phyloP scores from a whole-genome alignment of 2,113 vertebrate species.

The Dicentrarchus labrax region DNA sequence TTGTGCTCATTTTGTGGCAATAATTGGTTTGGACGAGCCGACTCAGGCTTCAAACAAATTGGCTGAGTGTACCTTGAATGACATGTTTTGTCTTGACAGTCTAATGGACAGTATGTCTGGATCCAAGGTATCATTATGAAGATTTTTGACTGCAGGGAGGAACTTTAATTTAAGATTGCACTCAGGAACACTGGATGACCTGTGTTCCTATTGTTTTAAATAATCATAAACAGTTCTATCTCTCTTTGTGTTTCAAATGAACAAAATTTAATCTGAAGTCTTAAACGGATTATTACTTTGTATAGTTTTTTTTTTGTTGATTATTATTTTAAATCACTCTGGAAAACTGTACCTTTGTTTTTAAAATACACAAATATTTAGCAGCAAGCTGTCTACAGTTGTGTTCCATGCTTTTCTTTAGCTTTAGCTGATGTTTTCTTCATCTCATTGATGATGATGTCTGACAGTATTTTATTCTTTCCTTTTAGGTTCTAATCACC shows the following conservation, averaged over 20 bases:
- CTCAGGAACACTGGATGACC: not conserved
- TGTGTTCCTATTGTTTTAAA: not conserved
- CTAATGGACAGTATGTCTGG: not conserved
- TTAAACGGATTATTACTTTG: not conserved
- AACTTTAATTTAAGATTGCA: not conserved
- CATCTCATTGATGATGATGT: not conserved
- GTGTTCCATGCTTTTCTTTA: not conserved
- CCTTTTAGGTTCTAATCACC: slow-evolving; percentile 92
- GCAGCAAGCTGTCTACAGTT: not conserved
- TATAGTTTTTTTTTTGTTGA: not conserved
- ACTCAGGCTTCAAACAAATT: not conserved
- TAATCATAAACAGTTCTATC: not conserved
- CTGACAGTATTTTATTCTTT: not conserved
- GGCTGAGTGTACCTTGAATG: not conserved
- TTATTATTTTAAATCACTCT: not conserved
- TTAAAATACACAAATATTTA: not conserved
- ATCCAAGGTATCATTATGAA: not conserved
- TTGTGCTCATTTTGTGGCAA: not conserved
- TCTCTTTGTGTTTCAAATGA: not conserved
- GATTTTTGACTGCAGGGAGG: not conserved
- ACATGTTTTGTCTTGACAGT: slow-evolving; percentile 17
- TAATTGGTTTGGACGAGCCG: not conserved
- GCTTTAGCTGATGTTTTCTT: not conserved
- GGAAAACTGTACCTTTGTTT: not conserved
- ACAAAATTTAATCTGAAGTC: not conserved